Base-by-base conservation (phyloP, 2,113 vertebrate species). In the Solea senegalensis region DNA sequence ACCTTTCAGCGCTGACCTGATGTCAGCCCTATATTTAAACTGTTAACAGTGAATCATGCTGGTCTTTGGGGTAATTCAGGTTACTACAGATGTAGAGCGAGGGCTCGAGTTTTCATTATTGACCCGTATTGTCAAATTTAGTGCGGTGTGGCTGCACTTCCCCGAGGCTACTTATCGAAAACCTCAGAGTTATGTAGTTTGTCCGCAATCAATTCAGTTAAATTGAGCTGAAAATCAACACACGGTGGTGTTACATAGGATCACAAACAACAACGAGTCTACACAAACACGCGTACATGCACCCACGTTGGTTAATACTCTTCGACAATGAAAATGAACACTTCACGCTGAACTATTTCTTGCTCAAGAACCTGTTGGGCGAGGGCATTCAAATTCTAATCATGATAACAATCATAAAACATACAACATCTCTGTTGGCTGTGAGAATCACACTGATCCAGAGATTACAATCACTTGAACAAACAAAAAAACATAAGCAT, bases 171-270 rank as follows among this genome's bases (percentile, higher is more conserved):
- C 60, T 62, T 81, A 86, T 88, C 10, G 76, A 86, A 66, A 70
- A 80, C 74, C 79, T 72, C 65, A 16, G 69, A 72, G 72, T 82
- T 85, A 67, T 16, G 52, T 39, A 67, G 74, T 59, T 80, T 79
- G 74, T 70, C 59, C 76, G 50, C 58, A 70, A 82, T 88, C 80
- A 75, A 84, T 89, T 86, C 12, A 5, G 63, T 76, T 82, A 58
- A 84, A 73, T 51, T 76, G 81, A 84, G 78, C 73, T 83, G 74
- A 78, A 85, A 86, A 91, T 88, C 74, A 90, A 85, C 86, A 89
- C 54, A 61, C 54, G 52, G 70, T 76, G 67, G 51, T 44, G 71
- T 65, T 63, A 63, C 76, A 75, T 54, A 59, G 53, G 58, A 86
- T 74, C 68, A 80, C 49, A 44, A 49, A 65, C 28, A 65, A n/a